Evolutionary conservation across 2,797 vertebrate species (phyloP), one percentile per base, ranked within the genome.

Genomic region (Mus caroli): DNA sequence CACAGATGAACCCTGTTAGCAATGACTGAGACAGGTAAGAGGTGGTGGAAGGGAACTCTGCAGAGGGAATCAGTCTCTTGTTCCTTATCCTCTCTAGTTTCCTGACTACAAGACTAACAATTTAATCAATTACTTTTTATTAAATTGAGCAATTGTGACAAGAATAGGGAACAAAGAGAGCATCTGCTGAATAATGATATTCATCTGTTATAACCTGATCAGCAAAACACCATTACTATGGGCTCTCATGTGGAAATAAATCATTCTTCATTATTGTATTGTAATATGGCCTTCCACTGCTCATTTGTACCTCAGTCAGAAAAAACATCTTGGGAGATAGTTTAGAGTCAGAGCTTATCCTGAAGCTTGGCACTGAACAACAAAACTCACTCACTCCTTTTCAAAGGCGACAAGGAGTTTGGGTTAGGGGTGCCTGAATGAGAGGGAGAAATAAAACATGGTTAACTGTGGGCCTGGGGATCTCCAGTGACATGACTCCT

Each of bases 91-190:
- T 95, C 88, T 94, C 90, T 76, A 76, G 78, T 75, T 94, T 80
- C 88, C 86, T 62, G 75, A 93, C 14, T 43, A 62, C 50, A 90
- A 15, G 80, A 90, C 60, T 92, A 94, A 94, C 54, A 94, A 91
- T 90, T 88, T 80, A 92, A 97, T 93, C 91, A 92, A 97, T 92
- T 92, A 83, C 78, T 31, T 82, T 78, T 89, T 86, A 96, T 91
- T 90, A 97, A 96, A 88, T 9, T 19, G n/a, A 96, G 75, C 69
- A 87, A 95, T 6, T 95, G 93, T 79, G 75, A 96, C 76, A 87
- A 94, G 84, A 96, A 92, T 20, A 84, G 56, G 69, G 58, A 92
- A 90, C 94, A 94, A 80, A 92, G 94, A 88, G 19, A 92, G 62
- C 94, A 96, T 67, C 56, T 94, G 82, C 58, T 87, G 50, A 60